Conservation (phyloP, 2,888 invertebrate genomes). For the Drosophila algonquin region DNA sequence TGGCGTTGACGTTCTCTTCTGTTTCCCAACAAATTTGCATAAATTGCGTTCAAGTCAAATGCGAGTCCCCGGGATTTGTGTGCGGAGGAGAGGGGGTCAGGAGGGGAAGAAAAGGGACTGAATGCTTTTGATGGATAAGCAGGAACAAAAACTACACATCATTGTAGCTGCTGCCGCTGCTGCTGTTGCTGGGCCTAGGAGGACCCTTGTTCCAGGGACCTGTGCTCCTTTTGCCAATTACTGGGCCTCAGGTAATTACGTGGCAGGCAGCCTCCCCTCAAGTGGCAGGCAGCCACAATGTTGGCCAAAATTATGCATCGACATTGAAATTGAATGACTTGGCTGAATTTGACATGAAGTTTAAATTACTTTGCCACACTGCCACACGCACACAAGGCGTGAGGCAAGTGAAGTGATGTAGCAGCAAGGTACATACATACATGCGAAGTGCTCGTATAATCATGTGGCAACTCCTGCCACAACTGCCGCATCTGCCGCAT, state of each 20-base stretch:
- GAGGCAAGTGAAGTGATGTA: constrained; percentile 3
- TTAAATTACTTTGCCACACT: constrained; percentile 75
- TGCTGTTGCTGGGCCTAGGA: constrained; percentile 3
- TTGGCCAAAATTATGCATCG: constrained; percentile 76
- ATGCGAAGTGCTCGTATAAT: constrained; percentile 51
- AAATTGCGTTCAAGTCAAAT: constrained; percentile 71
- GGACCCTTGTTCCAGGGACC: constrained; percentile 23
- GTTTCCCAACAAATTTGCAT: constrained; percentile 63
- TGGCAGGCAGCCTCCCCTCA: constrained; percentile 62
- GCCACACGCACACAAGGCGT: constrained; percentile 20
- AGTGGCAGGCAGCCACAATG: constrained; percentile 43
- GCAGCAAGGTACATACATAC: neutral
- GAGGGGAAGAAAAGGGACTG: neutral
- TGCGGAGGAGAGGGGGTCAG: neutral
- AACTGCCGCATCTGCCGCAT: constrained; percentile 4
- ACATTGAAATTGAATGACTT: constrained; percentile 74
- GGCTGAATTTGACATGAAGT: constrained; percentile 82
- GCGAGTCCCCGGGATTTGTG: neutral
- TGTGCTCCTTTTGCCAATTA: constrained; percentile 60
- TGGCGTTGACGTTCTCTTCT: constrained; percentile 44
- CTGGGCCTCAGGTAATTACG: constrained; percentile 77
- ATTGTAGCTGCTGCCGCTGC: constrained; percentile 31
- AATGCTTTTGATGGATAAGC: constrained; percentile 32
- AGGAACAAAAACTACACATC: constrained; percentile 57
- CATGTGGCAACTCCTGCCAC: constrained; percentile 61